Evolutionary conservation across 2,797 vertebrate genomes (phyloP), one percentile per base, ranked within the genome.

Genomic region (Cryptoblepharus egeriae): DNA sequence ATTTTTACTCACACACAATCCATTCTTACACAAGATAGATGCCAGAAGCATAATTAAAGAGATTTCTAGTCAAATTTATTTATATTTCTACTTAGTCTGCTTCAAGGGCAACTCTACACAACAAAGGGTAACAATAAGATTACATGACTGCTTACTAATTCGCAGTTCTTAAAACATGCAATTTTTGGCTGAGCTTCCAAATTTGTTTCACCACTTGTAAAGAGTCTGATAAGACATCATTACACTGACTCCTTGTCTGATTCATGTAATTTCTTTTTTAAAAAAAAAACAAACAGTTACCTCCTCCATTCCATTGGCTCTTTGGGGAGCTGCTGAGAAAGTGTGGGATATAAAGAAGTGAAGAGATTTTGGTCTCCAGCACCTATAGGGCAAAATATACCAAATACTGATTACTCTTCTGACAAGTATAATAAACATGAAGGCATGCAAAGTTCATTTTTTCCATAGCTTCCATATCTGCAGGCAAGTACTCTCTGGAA

Each of bases 301-400:
- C 98, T 97, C 90, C 98, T 97, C 98, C 98, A 99, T 91, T 99
- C 98, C 98, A 99, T 98, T 8, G 98, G 97, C 86, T 99, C 98
- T 91, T 97, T 95, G 77, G 98, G 98, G 91, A 99, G 98, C 90
- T 99, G 98, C 92, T 98, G 98, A 89, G 97, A 97, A 92, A 99
- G 94, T 1, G 96, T 96, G 37, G 97, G 97, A 91, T 98, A 98
- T 35, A 99, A 92, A 83, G 97, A 97, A 15, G 97, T 97, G 89
- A 99, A 99, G 92, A 99, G 96, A 89, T 91, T 96, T 95, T 98
- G 98, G 95, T 99, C 98, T 94, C 98, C 98, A 87, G 98, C 98
- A 96, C 97, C 98, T 99, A 89, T 81, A 60, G 86, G 18, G 32
- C n/a, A 92, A 89, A 92, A 42, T 52, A 24, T 93, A 61, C 30